Evolutionary conservation across 2,113 vertebrate genomes (phyloP).

Genomic region (Oreochromis niloticus): DNA sequence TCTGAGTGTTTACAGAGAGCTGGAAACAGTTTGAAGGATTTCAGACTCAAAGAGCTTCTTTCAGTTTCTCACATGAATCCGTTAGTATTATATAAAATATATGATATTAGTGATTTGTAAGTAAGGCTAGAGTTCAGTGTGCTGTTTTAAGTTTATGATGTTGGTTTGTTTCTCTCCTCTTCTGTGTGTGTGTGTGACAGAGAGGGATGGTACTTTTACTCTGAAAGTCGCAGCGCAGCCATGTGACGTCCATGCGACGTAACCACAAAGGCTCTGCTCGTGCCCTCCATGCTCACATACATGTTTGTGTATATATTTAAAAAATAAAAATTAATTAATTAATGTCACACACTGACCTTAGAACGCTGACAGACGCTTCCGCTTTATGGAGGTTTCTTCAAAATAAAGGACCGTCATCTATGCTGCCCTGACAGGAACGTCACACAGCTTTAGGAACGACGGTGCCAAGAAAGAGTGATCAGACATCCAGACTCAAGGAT

Average conservation of each 20-base stretch:
- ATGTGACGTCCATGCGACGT: constrained; percentile 6
- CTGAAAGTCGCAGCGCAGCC: not conserved
- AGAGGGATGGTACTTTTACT: not conserved
- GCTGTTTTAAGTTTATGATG: not conserved
- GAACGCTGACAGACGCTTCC: not conserved
- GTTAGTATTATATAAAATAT: not conserved
- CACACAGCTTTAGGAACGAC: too few species aligned
- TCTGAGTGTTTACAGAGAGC: not conserved
- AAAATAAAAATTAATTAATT: not conserved
- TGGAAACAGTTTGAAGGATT: not conserved
- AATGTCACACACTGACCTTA: not conserved
- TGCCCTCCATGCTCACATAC: not conserved
- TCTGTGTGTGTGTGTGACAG: not conserved
- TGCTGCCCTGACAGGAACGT: too few species aligned
- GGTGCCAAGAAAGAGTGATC: too few species aligned
- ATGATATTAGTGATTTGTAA: not conserved
- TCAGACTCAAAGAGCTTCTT: not conserved
- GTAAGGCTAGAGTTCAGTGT: not conserved
- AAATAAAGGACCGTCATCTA: not conserved
- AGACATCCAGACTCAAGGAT: too few species aligned
- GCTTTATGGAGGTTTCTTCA: not conserved
- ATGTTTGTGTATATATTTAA: not conserved
- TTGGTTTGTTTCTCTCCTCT: not conserved
- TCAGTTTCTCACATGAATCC: not conserved
- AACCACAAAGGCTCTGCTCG: constrained; percentile 3